Evolutionary conservation across 1,140 invertebrate species (phyloP).

Genomic region (Drosophila willistoni): DNA sequence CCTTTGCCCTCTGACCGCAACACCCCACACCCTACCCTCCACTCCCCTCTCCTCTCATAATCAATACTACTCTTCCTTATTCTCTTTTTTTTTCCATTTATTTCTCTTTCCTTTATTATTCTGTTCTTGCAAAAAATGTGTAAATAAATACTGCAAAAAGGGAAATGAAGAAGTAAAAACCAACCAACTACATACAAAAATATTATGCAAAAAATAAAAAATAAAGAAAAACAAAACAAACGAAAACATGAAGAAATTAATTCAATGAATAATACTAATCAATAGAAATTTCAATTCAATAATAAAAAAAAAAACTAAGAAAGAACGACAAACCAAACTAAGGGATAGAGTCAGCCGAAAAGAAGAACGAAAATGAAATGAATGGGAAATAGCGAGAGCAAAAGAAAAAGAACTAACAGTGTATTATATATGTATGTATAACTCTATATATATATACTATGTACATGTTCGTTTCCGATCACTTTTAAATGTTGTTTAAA

Average conservation of each 20-base stretch:
- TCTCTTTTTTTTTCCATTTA: neutral
- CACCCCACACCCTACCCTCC: neutral
- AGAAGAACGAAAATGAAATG: neutral
- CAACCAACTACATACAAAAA: neutral
- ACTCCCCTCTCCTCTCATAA: neutral
- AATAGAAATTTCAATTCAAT: neutral
- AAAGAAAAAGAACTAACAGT: neutral
- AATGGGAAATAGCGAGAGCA: neutral
- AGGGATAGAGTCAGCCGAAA: neutral
- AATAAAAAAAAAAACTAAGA: neutral
- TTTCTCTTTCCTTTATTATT: neutral
- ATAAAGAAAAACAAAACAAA: neutral
- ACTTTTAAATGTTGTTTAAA: slow-evolving; percentile 50
- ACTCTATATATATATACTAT: neutral
- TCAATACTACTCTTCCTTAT: neutral
- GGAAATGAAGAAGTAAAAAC: slow-evolving; percentile 3
- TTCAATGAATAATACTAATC: neutral
- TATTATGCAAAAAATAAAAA: neutral
- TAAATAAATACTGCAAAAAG: neutral
- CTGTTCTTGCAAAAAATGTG: slow-evolving; percentile 1
- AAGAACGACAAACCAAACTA: neutral
- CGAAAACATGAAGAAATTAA: no score
- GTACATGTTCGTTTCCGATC: slow-evolving; percentile 28
- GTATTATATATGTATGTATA: neutral
- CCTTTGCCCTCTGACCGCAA: neutral